A percentile compares a stretch with the other conserved stretches of the same genome.
These are phyloP conservation scores for Caenorhabditis uteleia DNA, from an alignment of 2,888 invertebrate genomes.

Conservation along the genomic window DNA sequence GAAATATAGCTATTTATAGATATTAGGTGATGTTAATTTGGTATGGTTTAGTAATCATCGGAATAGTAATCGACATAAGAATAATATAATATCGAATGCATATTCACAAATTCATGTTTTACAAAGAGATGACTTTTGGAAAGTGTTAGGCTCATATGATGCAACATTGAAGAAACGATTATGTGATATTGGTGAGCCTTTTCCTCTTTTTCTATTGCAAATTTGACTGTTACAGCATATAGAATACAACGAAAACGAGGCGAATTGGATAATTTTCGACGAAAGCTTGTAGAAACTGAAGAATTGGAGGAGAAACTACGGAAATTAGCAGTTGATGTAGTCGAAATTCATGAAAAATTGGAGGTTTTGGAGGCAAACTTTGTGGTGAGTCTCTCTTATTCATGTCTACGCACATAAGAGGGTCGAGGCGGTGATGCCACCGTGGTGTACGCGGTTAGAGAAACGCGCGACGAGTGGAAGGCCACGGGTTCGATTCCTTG, in stretches of 20 bases:
- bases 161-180: conserved; percentile 16
- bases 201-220: not conserved
- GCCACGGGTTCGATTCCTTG: conserved; percentile 2
- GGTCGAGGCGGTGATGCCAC: conserved; percentile 5
- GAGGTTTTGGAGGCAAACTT: conserved; percentile 17
- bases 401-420: not conserved
- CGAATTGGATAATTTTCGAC: conserved; percentile 20
- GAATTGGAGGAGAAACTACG: conserved; percentile 21
- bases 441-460: conserved; percentile 20
- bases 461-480: not conserved
- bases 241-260: conserved; percentile 14
- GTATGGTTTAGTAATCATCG: conserved; percentile 39
- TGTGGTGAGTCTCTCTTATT: conserved; percentile 19
- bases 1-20: conserved; percentile 5
- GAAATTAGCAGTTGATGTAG: conserved; percentile 8
- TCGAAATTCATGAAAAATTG: conserved; percentile 17
- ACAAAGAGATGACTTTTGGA: conserved; percentile 29
- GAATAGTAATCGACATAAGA: conserved; percentile 21
- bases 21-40: conserved; percentile 32
- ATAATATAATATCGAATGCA: conserved; percentile 24
- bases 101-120: conserved; percentile 37
- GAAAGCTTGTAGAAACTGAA: conserved; percentile 17
- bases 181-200: conserved; percentile 23
- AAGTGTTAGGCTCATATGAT: conserved; percentile 23
- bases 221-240: conserved; percentile 10